A percentile compares a stretch with the other conserved stretches of the same genome.
Conservation (phyloP, 92 coral and sea anemone genomes). For the Paragorgia papillata region DNA sequence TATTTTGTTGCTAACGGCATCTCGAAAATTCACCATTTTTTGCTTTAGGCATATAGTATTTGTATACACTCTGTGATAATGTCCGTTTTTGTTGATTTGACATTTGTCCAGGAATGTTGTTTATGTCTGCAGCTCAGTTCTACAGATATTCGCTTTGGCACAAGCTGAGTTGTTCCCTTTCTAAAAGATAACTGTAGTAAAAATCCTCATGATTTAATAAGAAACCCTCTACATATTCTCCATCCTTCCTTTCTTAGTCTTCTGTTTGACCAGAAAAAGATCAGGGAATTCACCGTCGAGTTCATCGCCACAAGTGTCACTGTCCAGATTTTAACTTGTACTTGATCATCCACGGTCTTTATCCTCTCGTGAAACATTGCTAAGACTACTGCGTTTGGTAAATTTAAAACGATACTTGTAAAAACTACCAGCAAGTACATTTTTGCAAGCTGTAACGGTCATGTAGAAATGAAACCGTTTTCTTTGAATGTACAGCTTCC, state of each 20-base stretch:
- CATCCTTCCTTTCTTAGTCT: constrained; percentile 18
- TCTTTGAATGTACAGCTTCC: not conserved
- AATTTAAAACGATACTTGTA: constrained; percentile 2
- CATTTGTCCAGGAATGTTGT: too few relatives aligned
- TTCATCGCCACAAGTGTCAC: constrained; percentile 29
- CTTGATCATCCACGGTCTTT: not conserved
- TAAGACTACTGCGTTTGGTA: constrained; percentile 24
- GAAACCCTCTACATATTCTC: constrained; percentile 15
- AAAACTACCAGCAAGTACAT: constrained; percentile 31
- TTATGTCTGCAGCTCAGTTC: too few relatives aligned
- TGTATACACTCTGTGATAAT: too few relatives aligned
- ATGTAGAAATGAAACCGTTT: constrained; percentile 30
- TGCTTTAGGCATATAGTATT: too few relatives aligned
- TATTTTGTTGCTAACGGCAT: too few relatives aligned
- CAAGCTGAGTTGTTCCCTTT: too few relatives aligned
- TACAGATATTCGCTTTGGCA: too few relatives aligned
- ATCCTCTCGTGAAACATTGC: not conserved
- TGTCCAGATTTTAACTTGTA: constrained; percentile 36
- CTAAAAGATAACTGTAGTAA: too few relatives aligned
- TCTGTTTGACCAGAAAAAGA: constrained; percentile 36
- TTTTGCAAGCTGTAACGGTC: constrained; percentile 33
- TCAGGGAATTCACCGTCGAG: constrained; percentile 29
- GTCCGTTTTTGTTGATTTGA: too few relatives aligned
- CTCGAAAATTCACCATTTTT: too few relatives aligned
- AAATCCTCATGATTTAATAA: too few relatives aligned